phyloP scores from a whole-genome alignment of 2,113 vertebrate genomes.

The Galemys pyrenaicus region DNA sequence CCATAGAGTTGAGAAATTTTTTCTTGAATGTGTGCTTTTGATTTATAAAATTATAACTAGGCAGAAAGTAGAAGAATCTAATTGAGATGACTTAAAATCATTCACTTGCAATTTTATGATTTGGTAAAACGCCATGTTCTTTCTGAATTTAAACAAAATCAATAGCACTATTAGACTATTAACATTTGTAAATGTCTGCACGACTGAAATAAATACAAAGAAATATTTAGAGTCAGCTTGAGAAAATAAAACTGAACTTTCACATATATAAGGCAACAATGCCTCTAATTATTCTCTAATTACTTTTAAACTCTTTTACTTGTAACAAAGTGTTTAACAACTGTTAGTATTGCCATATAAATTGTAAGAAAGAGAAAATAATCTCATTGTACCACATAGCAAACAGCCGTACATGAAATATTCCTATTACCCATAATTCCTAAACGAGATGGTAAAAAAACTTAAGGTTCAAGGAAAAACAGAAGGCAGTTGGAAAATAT shows the following conservation, averaged over 20 bases:
- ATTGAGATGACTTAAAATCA: not conserved
- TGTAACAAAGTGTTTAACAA: not conserved
- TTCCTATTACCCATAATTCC: not conserved
- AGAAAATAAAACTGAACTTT: not conserved
- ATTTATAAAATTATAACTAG: slow-evolving; percentile 4
- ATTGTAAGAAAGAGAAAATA: not conserved
- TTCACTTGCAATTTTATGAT: slow-evolving; percentile 4
- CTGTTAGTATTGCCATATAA: not conserved
- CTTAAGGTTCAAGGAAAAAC: not conserved
- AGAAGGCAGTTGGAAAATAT: not conserved
- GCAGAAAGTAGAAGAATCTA: not conserved
- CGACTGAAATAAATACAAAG: not conserved
- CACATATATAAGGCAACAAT: not conserved
- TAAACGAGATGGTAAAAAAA: not conserved
- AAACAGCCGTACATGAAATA: not conserved
- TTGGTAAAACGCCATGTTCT: not conserved
- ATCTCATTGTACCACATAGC: not conserved
- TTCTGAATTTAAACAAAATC: slow-evolving; percentile 27
- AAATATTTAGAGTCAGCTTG: not conserved
- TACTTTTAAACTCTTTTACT: not conserved
- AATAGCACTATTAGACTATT: not conserved
- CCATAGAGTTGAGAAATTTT: not conserved
- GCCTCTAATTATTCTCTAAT: not conserved
- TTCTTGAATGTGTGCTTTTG: not conserved
- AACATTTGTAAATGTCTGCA: slow-evolving; percentile 29